phyloP scores from a whole-genome alignment of 2,888 invertebrate species.

The Cepaea hortensis region DNA sequence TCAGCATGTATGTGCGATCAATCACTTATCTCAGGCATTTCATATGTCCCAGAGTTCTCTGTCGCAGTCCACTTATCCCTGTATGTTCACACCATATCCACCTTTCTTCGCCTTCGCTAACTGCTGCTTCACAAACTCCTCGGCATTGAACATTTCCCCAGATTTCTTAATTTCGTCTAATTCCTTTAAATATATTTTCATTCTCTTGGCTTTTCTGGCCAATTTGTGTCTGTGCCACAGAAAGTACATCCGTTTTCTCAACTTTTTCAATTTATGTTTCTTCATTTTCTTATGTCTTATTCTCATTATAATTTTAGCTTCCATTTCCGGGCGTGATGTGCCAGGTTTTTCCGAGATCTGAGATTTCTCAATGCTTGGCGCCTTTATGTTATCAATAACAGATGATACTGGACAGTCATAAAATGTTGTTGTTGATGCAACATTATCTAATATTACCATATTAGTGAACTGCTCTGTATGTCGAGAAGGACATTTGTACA shows the following conservation, averaged over 20 bases:
- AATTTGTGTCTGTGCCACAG: constrained; percentile 47
- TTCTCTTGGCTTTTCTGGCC: constrained; percentile 50
- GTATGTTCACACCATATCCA: constrained; percentile 56
- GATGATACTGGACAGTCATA: constrained; percentile 27
- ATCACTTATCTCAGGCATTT: not conserved
- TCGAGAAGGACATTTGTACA: constrained; percentile 37
- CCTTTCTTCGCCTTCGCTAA: constrained; percentile 54
- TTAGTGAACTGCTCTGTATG: not conserved
- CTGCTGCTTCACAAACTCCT: constrained; percentile 51
- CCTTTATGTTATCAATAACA: constrained; percentile 6
- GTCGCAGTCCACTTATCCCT: constrained; percentile 16
- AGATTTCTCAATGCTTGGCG: constrained; percentile 15
- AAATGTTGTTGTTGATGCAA: not conserved
- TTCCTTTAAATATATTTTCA: constrained; percentile 44
- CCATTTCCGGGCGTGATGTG: constrained; percentile 26
- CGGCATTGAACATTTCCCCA: constrained; percentile 54
- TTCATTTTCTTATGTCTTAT: constrained; percentile 59
- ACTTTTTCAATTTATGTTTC: constrained; percentile 55
- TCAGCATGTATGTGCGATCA: not conserved
- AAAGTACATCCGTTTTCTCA: constrained; percentile 51
- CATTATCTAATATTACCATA: constrained; percentile 36
- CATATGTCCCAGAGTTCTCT: not conserved
- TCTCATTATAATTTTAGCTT: constrained; percentile 51
- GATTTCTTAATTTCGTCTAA: constrained; percentile 43
- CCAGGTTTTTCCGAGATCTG: constrained; percentile 25